phyloP scores from a whole-genome alignment of 2,888 invertebrate species.

The Leptarthrus brevirostris region DNA sequence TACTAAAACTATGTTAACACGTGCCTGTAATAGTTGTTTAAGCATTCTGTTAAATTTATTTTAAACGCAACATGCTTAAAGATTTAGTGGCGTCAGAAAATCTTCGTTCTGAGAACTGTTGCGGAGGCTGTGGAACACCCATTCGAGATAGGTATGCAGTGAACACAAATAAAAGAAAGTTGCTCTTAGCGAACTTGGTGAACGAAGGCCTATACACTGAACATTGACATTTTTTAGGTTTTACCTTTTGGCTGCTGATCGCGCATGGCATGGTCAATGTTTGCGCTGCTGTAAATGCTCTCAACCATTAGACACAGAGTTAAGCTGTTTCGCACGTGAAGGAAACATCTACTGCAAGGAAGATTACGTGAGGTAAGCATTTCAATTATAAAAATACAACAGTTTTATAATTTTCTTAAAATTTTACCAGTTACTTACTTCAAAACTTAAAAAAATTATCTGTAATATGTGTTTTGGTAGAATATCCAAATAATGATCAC shows the following conservation, averaged over 20 bases:
- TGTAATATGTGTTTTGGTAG: too few species aligned
- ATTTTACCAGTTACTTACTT: too few species aligned
- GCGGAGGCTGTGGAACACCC: constrained; percentile 73
- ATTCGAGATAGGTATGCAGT: constrained; percentile 70
- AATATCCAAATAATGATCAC: too few species aligned
- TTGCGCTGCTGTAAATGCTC: constrained; percentile 87
- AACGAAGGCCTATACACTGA: too few species aligned
- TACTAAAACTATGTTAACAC: constrained; percentile 28
- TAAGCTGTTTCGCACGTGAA: constrained; percentile 89
- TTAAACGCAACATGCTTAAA: constrained; percentile 55
- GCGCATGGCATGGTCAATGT: constrained; percentile 90
- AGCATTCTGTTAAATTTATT: constrained; percentile 27
- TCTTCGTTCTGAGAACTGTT: constrained; percentile 63
- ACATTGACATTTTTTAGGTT: constrained; percentile 63
- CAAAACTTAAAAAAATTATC: too few species aligned
- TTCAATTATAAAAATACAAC: too few species aligned
- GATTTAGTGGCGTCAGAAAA: constrained; percentile 57
- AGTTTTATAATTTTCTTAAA: too few species aligned
- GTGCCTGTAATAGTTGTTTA: constrained; percentile 27
- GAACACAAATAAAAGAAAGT: constrained; percentile 36
- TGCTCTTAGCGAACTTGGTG: too few species aligned
- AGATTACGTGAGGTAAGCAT: constrained; percentile 87
- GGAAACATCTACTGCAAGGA: constrained; percentile 94
- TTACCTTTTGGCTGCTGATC: constrained; percentile 86
- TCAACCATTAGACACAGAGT: constrained; percentile 83